A percentile compares a stretch with the other conserved stretches of the same genome.
Conservation (phyloP, 2,113 vertebrate species). For the Xiphorhynchus elegans region DNA sequence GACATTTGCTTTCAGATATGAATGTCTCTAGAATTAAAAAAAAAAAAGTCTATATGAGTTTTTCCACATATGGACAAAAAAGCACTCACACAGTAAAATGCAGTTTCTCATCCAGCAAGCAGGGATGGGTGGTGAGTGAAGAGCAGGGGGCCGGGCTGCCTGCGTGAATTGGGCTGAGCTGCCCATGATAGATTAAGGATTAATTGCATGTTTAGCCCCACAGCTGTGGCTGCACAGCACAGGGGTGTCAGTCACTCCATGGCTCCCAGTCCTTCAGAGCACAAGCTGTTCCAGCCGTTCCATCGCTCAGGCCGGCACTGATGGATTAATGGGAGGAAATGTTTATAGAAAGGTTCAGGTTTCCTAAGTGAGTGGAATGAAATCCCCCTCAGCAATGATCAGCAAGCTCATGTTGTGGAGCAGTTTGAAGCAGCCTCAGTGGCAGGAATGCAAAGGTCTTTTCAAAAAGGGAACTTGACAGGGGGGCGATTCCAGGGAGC, state of each 20-base stretch:
- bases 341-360: slow-evolving; percentile 40
- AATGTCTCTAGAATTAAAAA: not conserved
- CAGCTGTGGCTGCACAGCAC: not conserved
- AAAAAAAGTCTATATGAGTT: not conserved
- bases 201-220: not conserved
- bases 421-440: not conserved
- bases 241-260: not conserved
- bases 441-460: not conserved
- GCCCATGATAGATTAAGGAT: not conserved
- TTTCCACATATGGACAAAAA: not conserved
- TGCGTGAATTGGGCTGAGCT: not conserved
- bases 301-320: not conserved
- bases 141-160: not conserved
- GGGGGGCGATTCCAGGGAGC: not conserved
- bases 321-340: slow-evolving; percentile 41
- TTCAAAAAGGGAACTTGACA: not conserved
- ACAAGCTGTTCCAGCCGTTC: accelerated
- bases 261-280: not conserved
- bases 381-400: not conserved
- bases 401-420: not conserved
- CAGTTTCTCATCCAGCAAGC: not conserved
- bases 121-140: not conserved
- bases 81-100: accelerated
- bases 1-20: not conserved
- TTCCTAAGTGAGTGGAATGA: slow-evolving; percentile 32